Evolutionary conservation across 2,888 invertebrate genomes (phyloP).

Genomic region (Meganola albula): DNA sequence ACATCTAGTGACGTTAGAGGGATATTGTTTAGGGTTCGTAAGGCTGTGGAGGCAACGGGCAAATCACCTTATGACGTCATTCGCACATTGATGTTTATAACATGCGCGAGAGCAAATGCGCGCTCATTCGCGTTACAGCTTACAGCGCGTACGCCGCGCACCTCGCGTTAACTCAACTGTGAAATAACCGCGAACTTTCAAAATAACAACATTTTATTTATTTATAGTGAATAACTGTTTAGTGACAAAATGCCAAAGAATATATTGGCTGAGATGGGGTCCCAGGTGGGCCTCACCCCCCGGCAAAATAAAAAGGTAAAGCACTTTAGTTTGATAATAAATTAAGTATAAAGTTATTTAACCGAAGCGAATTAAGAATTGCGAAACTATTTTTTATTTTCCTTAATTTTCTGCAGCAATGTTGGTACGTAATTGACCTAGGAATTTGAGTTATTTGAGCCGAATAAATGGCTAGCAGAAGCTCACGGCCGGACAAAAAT

Average conservation of each 20-base stretch:
- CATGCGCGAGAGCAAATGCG: constrained; percentile 39
- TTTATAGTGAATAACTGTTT: constrained; percentile 29
- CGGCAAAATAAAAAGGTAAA: constrained; percentile 62
- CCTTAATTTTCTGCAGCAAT: background rate
- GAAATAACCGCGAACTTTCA: constrained; percentile 38
- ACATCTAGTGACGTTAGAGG: background rate
- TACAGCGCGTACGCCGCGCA: constrained; percentile 54
- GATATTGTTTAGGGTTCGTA: background rate
- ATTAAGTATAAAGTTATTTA: constrained; percentile 3
- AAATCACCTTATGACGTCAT: constrained; percentile 41
- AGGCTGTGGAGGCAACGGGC: constrained; percentile 5
- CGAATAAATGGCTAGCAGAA: constrained; percentile 49
- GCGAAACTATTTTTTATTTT: constrained; percentile 24
- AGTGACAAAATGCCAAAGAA: constrained; percentile 69
- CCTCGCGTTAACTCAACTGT: constrained; percentile 42
- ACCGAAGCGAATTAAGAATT: constrained; percentile 7
- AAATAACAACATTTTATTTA: constrained; percentile 26
- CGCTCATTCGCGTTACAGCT: constrained; percentile 54
- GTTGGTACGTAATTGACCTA: constrained; percentile 15
- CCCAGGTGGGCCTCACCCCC: constrained; percentile 69
- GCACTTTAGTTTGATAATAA: constrained; percentile 14
- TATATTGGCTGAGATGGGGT: constrained; percentile 70
- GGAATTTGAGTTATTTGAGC: constrained; percentile 33
- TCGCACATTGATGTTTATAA: constrained; percentile 39
- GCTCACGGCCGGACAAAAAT: constrained; percentile 66